These are phyloP conservation scores for Perdita meconis DNA, from an alignment of 2,888 invertebrate species.

Conservation along the genomic window DNA sequence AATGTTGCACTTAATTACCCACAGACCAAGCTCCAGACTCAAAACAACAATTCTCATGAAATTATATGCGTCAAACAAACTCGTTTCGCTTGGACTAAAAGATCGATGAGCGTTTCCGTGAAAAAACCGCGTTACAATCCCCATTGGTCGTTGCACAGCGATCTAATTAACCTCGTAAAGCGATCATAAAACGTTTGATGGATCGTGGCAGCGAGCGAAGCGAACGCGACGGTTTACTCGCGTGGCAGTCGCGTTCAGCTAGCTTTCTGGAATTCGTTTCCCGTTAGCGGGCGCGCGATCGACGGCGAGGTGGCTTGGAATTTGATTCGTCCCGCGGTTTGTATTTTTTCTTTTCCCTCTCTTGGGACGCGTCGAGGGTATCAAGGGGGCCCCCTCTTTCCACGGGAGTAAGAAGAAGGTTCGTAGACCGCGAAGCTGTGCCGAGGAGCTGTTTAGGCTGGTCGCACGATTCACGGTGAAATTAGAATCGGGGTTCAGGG, in stretches of 20 bases:
- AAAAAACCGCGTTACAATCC: background rate
- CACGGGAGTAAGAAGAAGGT: conserved; percentile 20
- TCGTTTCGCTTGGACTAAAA: background rate
- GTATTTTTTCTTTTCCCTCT: conserved; percentile 18
- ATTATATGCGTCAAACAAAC: background rate
- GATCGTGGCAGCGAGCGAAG: background rate
- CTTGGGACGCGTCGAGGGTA: background rate
- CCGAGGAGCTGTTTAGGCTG: conserved; percentile 27
- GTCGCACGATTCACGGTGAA: conserved; percentile 44
- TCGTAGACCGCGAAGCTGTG: conserved; percentile 23
- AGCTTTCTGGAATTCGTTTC: conserved; percentile 72
- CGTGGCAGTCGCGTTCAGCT: conserved; percentile 55
- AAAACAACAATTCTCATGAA: too few relatives aligned
- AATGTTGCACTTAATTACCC: too few relatives aligned
- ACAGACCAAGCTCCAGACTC: too few relatives aligned
- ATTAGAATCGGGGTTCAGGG: conserved; percentile 41
- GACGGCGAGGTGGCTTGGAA: conserved; percentile 48
- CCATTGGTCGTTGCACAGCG: background rate
- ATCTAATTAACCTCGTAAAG: conserved; percentile 15
- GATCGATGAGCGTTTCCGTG: background rate
- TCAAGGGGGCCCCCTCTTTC: conserved; percentile 20
- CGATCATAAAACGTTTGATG: conserved; percentile 26
- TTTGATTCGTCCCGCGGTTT: conserved; percentile 55
- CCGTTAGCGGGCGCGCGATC: conserved; percentile 66
- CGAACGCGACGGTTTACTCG: conserved; percentile 27